phyloP scores from a whole-genome alignment of 1,140 invertebrate species.

The Galleria mellonella region DNA sequence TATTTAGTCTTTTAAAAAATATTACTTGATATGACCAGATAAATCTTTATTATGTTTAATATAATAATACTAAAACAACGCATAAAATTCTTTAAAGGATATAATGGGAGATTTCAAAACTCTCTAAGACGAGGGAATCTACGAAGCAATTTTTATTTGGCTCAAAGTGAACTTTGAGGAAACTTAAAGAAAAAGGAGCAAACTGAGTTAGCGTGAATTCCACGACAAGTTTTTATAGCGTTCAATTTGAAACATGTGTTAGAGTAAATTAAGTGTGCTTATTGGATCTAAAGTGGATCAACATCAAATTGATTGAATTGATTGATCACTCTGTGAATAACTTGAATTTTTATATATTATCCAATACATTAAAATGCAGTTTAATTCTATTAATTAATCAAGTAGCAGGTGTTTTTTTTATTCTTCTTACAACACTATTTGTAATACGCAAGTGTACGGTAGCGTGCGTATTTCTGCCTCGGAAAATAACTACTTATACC shows the following conservation, averaged over 20 bases:
- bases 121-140: too few species aligned
- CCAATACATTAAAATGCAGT: not conserved
- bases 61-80: too few species aligned
- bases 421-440: not conserved
- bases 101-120: too few species aligned
- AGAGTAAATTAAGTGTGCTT: not conserved
- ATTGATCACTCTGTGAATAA: not conserved
- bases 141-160: too few species aligned
- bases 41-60: too few species aligned
- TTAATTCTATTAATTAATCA: not conserved
- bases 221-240: not conserved
- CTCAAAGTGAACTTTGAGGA: too few species aligned
- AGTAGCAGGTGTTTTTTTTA: not conserved
- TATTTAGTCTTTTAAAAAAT: too few species aligned
- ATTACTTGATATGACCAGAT: too few species aligned
- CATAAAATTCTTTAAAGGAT: too few species aligned
- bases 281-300: not conserved
- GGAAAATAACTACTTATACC: too few species aligned
- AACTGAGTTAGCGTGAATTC: constrained; percentile 1
- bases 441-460: too few species aligned
- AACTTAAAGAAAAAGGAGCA: not conserved
- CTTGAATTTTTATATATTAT: not conserved
- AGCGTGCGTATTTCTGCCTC: too few species aligned
- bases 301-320: not conserved
- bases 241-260: not conserved